Percentiles rank a stretch among this genome's conserved stretches.
Evolutionary conservation across 37 sponge, comb jelly and placozoan genomes (phyloP).

Genomic region (Dysidea cf. avara): DNA sequence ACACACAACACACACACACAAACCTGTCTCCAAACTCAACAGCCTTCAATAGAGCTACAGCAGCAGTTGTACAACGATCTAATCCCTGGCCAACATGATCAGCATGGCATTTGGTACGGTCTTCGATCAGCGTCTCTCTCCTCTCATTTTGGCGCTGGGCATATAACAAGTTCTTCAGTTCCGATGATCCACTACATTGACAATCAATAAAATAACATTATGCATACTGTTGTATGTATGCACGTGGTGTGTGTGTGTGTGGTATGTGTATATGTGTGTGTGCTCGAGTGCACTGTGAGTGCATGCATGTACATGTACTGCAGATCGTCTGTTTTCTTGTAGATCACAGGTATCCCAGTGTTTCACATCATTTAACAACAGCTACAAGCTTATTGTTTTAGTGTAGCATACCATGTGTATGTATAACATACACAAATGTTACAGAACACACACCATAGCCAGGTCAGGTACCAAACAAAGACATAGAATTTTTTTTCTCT

Average conservation of each 20-base stretch:
- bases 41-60: constrained; percentile 89
- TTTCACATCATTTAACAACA: no score
- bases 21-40: constrained; percentile 59
- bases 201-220: not conserved
- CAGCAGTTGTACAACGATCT: constrained; percentile 81
- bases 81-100: constrained; percentile 80
- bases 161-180: constrained; percentile 55
- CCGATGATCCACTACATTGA: constrained; percentile 18
- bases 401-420: no score
- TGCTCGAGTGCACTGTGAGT: not conserved
- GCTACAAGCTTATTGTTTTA: no score
- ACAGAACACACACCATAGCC: no score
- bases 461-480: no score
- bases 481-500: no score
- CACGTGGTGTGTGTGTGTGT: constrained; percentile 5
- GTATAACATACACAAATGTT: no score
- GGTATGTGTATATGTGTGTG: no score
- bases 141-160: constrained; percentile 54
- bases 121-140: constrained; percentile 87
- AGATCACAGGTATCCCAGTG: no score
- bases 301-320: not conserved
- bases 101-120: constrained; percentile 93
- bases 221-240: not conserved
- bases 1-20: no score
- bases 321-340: no score